Evolutionary conservation across 2,797 vertebrate species (phyloP).

Genomic region (Eremophila alpestris): DNA sequence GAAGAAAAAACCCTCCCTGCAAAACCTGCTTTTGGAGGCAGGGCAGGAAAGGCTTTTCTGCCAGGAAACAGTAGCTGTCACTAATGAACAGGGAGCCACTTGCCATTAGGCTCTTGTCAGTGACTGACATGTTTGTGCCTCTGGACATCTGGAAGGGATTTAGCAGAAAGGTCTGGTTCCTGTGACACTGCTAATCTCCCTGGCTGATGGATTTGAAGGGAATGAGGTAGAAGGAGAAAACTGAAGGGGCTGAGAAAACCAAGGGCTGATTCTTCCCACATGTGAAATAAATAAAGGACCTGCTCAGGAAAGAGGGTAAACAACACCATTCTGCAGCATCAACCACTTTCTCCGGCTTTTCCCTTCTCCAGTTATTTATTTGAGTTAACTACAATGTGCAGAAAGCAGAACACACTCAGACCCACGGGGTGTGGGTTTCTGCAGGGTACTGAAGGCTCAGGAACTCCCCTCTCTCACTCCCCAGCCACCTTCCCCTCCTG

Average conservation of each 20-base stretch:
- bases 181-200: slow-evolving; percentile 44
- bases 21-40: background rate
- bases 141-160: slow-evolving; percentile 78
- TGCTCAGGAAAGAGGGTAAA: background rate
- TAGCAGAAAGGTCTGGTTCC: slow-evolving; percentile 44
- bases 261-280: background rate
- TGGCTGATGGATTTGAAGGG: slow-evolving; percentile 1
- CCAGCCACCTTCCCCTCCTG: background rate
- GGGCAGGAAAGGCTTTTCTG: background rate
- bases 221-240: slow-evolving; percentile 4
- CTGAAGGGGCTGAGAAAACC: background rate
- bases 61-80: slow-evolving; percentile 59
- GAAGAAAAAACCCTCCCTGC: background rate
- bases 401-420: background rate
- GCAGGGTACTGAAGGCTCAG: background rate
- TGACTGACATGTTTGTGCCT: slow-evolving; percentile 53
- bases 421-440: background rate
- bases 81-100: slow-evolving; percentile 58
- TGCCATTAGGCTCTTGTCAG: slow-evolving; percentile 57
- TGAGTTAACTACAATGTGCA: background rate
- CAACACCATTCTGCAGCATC: background rate
- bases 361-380: background rate
- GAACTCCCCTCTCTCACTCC: background rate
- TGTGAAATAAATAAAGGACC: background rate
- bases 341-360: background rate